Percentiles rank a stretch among this genome's conserved stretches.
These are phyloP conservation scores for Amphimallon solstitiale DNA, from an alignment of 2,888 invertebrate genomes.

Conservation along the genomic window DNA sequence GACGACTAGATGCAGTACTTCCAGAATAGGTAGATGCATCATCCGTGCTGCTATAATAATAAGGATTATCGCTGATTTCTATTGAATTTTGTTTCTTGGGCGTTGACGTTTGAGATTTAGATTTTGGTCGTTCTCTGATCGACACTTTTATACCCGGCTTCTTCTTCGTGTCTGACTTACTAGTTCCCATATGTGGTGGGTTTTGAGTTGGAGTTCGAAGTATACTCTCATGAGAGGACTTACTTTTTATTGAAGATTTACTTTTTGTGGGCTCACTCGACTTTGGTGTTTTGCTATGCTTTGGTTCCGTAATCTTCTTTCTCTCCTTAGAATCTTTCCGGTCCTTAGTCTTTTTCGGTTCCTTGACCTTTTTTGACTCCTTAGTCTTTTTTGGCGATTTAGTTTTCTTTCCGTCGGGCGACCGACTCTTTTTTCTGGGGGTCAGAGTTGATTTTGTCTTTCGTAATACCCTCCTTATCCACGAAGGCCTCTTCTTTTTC, in stretches of 20 bases:
- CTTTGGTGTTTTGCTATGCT: no score
- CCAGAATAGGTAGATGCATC: slow-evolving; percentile 4
- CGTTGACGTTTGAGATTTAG: background rate
- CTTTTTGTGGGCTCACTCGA: background rate
- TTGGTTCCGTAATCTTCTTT: no score
- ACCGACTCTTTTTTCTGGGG: no score
- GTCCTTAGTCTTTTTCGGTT: background rate
- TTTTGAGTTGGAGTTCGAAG: no score
- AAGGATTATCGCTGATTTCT: slow-evolving; percentile 24
- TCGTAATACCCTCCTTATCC: no score
- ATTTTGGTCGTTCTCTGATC: slow-evolving; percentile 3
- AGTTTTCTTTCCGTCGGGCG: background rate
- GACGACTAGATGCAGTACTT: background rate
- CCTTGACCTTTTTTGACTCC: background rate
- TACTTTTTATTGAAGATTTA: background rate
- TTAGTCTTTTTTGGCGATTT: background rate
- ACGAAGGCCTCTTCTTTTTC: no score
- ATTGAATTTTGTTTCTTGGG: background rate
- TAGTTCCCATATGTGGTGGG: no score
- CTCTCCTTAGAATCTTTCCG: no score
- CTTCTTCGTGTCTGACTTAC: background rate
- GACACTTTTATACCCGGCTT: slow-evolving; percentile 16
- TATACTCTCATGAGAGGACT: background rate
- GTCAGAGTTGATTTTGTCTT: no score
- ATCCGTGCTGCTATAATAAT: slow-evolving; percentile 25